Evolutionary conservation across 2,797 vertebrate genomes (phyloP).

Genomic region (Squalus acanthias): DNA sequence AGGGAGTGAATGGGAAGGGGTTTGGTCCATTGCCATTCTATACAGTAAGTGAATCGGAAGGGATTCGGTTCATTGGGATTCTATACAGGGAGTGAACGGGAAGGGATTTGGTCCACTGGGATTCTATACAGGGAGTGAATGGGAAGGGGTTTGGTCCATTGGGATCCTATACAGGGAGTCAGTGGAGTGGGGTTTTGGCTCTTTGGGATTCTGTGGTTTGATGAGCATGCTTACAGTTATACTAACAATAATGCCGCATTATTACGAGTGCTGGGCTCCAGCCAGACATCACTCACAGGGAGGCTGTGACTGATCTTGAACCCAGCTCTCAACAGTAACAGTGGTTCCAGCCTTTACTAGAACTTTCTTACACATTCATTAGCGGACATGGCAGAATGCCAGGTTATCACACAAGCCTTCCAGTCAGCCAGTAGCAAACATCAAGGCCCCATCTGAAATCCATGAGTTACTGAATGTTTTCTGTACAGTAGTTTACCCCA

Average conservation of each 20-base stretch:
- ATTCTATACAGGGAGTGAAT: neutral
- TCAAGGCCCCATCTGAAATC: neutral
- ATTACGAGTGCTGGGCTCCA: neutral
- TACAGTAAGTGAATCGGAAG: neutral
- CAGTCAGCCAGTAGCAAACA: neutral
- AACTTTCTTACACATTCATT: neutral
- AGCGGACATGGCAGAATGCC: neutral
- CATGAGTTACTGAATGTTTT: neutral
- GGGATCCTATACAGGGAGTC: neutral
- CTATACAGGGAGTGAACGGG: neutral
- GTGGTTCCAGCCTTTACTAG: neutral
- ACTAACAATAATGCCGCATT: neutral
- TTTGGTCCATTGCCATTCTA: neutral
- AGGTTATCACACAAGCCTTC: neutral
- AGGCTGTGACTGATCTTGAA: neutral
- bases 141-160: neutral
- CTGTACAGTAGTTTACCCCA: neutral
- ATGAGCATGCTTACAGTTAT: neutral
- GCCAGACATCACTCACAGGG: neutral
- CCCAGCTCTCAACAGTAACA: neutral
- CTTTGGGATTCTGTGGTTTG: neutral
- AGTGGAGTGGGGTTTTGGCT: neutral
- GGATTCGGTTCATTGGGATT: neutral
- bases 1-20: neutral
- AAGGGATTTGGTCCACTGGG: neutral